Evolutionary conservation across 2,797 vertebrate genomes (phyloP).

Genomic region (Coregonus ussuriensis): DNA sequence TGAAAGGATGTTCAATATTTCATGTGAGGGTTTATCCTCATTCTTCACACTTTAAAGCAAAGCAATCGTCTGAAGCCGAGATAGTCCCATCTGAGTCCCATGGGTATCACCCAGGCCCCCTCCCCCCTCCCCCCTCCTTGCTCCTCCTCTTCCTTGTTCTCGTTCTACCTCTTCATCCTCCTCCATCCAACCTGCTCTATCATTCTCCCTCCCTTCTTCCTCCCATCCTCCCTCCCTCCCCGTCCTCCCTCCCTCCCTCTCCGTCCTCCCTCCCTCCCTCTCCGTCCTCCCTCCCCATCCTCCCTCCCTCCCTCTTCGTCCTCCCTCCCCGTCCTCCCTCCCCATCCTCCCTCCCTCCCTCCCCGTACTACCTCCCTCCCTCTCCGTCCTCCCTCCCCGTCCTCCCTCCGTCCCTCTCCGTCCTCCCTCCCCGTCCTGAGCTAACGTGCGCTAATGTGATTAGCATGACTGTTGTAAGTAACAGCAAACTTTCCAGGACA

Average conservation of each 20-base stretch:
- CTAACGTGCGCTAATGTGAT: no score
- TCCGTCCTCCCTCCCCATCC: neutral
- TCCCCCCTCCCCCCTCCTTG: neutral
- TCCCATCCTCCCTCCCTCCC: no score
- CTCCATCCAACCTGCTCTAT: neutral
- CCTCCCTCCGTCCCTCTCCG: no score
- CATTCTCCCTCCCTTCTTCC: constrained; percentile 6
- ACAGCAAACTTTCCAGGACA: no score
- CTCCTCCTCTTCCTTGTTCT: neutral
- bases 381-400: constrained; percentile 6
- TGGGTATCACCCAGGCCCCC: constrained; percentile 22
- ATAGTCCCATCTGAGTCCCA: constrained; percentile 36
- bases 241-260: constrained; percentile 7
- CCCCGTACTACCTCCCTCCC: neutral
- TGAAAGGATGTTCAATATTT: constrained; percentile 65
- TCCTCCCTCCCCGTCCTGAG: no score
- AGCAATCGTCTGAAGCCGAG: constrained; percentile 42
- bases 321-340: constrained; percentile 20
- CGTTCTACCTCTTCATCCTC: neutral
- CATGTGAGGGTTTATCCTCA: constrained; percentile 62
- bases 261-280: constrained; percentile 5
- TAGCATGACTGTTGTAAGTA: no score
- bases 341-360: constrained; percentile 4
- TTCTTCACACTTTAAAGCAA: constrained; percentile 60
- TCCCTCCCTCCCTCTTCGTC: neutral